These are phyloP conservation scores for Fundulus diaphanus DNA, from an alignment of 2,797 vertebrate species.

Conservation along the genomic window DNA sequence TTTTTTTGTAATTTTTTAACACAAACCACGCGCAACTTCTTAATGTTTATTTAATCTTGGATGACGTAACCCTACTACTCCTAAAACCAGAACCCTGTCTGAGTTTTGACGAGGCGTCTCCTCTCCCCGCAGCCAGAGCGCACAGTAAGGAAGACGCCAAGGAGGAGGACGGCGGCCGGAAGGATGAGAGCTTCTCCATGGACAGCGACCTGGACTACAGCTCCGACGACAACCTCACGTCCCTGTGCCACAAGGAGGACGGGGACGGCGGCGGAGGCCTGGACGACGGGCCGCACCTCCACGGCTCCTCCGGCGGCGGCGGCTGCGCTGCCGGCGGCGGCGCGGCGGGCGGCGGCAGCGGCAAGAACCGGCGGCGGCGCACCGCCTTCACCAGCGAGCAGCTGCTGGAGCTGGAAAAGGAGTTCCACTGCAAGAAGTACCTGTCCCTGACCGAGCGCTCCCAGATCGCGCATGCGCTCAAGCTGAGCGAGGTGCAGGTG, in stretches of 20 bases:
- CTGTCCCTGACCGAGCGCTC: slow-evolving; percentile 97
- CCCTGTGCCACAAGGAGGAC: slow-evolving; percentile 88
- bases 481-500: slow-evolving; percentile 98
- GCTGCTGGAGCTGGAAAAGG: slow-evolving; percentile 97
- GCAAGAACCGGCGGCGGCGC: slow-evolving; percentile 92
- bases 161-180: slow-evolving; percentile 89
- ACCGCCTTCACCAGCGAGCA: slow-evolving; percentile 99
- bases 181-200: slow-evolving; percentile 94
- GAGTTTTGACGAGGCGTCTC: neutral
- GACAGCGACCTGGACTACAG: slow-evolving; percentile 98
- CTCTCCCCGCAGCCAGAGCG: slow-evolving; percentile 52
- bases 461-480: slow-evolving; percentile 97
- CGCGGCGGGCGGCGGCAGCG: slow-evolving; percentile 44
- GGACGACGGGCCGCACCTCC: slow-evolving; percentile 61
- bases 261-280: slow-evolving; percentile 74
- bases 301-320: slow-evolving; percentile 60
- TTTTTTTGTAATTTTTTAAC: neutral
- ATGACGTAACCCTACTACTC: too few relatives aligned
- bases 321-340: slow-evolving; percentile 69
- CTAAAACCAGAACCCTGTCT: neutral
- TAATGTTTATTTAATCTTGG: neutral
- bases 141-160: slow-evolving; percentile 88
- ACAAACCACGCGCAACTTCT: neutral
- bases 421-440: slow-evolving; percentile 99
- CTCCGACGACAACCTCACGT: slow-evolving; percentile 92